Base-by-base conservation (phyloP, 2,797 vertebrate genomes). In the Clarias laeviceps region DNA sequence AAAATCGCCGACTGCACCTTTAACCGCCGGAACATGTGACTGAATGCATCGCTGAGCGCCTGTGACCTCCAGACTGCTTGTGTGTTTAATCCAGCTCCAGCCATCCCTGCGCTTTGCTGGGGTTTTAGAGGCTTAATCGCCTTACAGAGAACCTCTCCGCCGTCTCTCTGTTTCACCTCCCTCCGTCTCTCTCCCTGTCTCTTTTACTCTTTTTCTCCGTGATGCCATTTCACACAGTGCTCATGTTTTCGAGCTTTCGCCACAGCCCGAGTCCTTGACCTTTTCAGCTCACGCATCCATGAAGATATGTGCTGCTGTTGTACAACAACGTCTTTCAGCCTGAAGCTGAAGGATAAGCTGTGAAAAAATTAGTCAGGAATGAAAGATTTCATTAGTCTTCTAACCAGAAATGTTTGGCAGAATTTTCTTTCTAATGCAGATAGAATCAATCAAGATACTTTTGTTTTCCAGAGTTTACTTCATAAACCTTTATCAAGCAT, bases 41-140 rank as follows among this genome's bases (percentile, higher is more conserved):
- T 27, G 45, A 40, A 24, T 29, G 59, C 64, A 4, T 50, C 50
- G 37, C 4, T 5, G n/a, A 66, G 50, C 8, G n/a, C 5, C 11
- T n/a, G n/a, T 88, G 90, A 91, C 89, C 90, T 90, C 87, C 87
- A 84, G 86, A 77, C 90, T 88, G 85, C 83, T 34, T 22, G 61
- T 82, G 62, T 45, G 73, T 57, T 59, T 93, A 92, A 91, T 91
- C 93, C 88, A 66, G 86, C 88, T 86, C 54, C 66, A 73, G 45
- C 32, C 72, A 64, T 68, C 91, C 89, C 91, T 27, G 87, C 79
- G 88, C 91, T 57, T 45, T 45, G 50, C 89, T 90, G 89, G 59
- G 87, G 84, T 90, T 92, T 50, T 82, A 91, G 77, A 90, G 65
- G 82, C 74, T 61, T 94, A 94, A 94, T 91, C 93, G 92, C 57